phyloP scores from a whole-genome alignment of 2,797 vertebrate species.

The Sebastes hubbsi region DNA sequence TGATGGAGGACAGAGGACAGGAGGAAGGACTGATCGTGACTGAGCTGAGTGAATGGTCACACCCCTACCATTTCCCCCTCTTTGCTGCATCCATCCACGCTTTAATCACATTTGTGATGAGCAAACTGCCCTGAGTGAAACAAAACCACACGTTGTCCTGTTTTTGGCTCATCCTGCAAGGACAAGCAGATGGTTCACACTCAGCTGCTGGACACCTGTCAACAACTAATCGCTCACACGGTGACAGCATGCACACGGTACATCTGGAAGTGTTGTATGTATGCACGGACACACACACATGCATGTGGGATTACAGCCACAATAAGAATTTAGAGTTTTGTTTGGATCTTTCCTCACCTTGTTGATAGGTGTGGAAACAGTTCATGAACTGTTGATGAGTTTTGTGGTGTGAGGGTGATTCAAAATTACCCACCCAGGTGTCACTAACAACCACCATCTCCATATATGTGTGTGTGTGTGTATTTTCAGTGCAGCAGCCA shows the following conservation, averaged over 20 bases:
- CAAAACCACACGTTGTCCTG: background rate
- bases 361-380: background rate
- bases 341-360: background rate
- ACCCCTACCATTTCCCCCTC: no score
- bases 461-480: background rate
- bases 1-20: no score
- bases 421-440: background rate
- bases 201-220: slow-evolving; percentile 3
- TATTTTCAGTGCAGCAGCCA: background rate
- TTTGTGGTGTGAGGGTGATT: background rate
- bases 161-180: slow-evolving; percentile 3
- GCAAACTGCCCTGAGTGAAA: background rate
- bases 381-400: background rate
- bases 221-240: background rate
- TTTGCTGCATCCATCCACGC: background rate
- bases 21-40: no score
- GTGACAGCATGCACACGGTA: background rate
- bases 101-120: slow-evolving; percentile 23
- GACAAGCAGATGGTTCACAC: slow-evolving; percentile 3
- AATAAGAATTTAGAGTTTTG: background rate
- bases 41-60: no score
- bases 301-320: background rate
- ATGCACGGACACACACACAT: background rate
- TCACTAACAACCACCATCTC: background rate
- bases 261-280: background rate